Conservation (phyloP, 1,140 invertebrate genomes). For the Trichoplusia ni region DNA sequence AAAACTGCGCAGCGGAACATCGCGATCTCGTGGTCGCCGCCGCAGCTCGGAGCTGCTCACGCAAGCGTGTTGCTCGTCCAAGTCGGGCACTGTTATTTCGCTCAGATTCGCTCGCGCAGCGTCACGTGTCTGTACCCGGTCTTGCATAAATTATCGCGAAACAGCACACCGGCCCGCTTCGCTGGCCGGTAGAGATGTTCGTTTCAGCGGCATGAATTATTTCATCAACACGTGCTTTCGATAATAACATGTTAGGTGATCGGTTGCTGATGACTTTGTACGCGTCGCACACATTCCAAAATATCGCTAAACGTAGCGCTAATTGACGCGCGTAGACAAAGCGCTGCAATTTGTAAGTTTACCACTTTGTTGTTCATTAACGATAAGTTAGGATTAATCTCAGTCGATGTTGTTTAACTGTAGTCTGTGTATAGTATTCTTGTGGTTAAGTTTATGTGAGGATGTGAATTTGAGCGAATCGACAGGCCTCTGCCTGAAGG, state of each 20-base stretch:
- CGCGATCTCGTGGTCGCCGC: slow-evolving; percentile 29
- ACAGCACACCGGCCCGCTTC: not conserved
- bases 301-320: slow-evolving; percentile 69
- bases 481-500: slow-evolving; percentile 63
- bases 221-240: slow-evolving; percentile 39
- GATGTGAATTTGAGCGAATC: slow-evolving; percentile 77
- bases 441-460: slow-evolving; percentile 74
- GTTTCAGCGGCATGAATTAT: slow-evolving; percentile 10
- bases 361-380: slow-evolving; percentile 81
- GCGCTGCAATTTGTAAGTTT: slow-evolving; percentile 76
- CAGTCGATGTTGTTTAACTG: slow-evolving; percentile 77
- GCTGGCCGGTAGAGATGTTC: not conserved
- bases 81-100: slow-evolving; percentile 58
- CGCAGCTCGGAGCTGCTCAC: not conserved
- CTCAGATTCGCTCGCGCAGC: slow-evolving; percentile 63
- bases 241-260: slow-evolving; percentile 32
- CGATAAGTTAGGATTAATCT: slow-evolving; percentile 79
- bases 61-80: slow-evolving; percentile 25
- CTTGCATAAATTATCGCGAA: not conserved
- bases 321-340: slow-evolving; percentile 58
- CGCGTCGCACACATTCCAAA: slow-evolving; percentile 79
- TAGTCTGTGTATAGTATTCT: slow-evolving; percentile 80
- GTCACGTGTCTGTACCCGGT: slow-evolving; percentile 16
- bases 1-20: slow-evolving; percentile 36
- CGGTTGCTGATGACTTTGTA: slow-evolving; percentile 43